phyloP scores from a whole-genome alignment of 1,140 invertebrate species.

The Nixonia krombeini region DNA sequence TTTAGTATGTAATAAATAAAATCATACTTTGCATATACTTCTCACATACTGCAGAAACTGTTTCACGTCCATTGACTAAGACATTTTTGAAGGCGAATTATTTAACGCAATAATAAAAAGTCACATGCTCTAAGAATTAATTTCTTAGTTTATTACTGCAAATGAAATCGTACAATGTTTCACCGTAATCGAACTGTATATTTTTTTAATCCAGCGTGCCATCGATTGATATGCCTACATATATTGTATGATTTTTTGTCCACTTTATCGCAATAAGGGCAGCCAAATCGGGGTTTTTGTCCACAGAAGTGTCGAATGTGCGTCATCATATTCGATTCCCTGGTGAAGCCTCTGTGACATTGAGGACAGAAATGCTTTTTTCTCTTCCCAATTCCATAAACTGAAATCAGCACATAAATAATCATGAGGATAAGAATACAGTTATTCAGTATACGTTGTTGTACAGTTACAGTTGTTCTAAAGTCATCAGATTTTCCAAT shows the following conservation, averaged over 20 bases:
- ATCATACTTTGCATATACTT: too few relatives aligned
- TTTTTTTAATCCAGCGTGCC: constrained; percentile 43
- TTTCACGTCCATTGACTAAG: too few relatives aligned
- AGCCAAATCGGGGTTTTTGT: constrained; percentile 70
- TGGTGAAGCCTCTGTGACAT: constrained; percentile 46
- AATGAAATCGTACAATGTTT: constrained; percentile 7
- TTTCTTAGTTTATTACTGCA: background rate
- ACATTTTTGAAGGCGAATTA: constrained; percentile 1
- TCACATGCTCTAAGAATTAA: background rate
- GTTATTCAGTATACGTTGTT: background rate
- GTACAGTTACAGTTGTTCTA: too few relatives aligned
- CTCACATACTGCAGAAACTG: background rate
- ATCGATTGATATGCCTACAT: constrained; percentile 63
- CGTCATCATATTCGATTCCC: constrained; percentile 53
- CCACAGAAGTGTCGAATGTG: constrained; percentile 63
- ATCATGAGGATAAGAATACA: constrained; percentile 5
- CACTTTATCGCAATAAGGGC: constrained; percentile 62
- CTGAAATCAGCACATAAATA: constrained; percentile 18
- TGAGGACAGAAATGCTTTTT: constrained; percentile 36
- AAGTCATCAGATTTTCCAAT: too few relatives aligned
- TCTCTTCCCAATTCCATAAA: background rate
- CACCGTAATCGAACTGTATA: constrained; percentile 45
- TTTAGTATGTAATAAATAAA: too few relatives aligned
- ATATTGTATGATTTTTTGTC: constrained; percentile 54
- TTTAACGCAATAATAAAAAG: background rate